Base-by-base conservation (phyloP, 2,113 vertebrate genomes). In the Sapajus apella region DNA sequence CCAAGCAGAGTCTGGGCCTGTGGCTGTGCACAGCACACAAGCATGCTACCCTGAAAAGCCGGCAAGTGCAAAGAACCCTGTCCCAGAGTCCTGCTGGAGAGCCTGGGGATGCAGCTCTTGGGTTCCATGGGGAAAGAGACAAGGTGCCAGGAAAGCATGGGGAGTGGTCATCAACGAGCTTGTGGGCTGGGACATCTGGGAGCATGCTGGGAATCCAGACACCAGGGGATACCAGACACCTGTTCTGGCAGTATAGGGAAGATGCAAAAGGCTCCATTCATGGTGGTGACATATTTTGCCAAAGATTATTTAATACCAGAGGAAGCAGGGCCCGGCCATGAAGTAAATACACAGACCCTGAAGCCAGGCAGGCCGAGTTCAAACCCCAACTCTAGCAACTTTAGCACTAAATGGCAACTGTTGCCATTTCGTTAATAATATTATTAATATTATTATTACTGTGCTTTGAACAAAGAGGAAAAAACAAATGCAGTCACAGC, bases 401-500 rank as follows among this genome's bases (percentile, higher is more conserved):
- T 64, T 32, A 64, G 61, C 5, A 30, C 75, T 55, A 6, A 68
- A 73, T 0, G n/a, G 43, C 50, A 68, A 43, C 75, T 23, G 13
- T 0, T n/a, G 76, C 85, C 17, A 37, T 45, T 52, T 52, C 18
- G 52, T 52, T 52, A 52, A 18, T 17, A 52, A 52, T 52, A 52
- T 43, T 43, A 43, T 43, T 43, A 43, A 43, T 43, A 43, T 43
- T 43, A 58, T 50, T 72, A 61, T 52, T 73, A 25, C 16, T 43
- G 52, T 85, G 50, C 92, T 92, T 68, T 73, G 76, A 76, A 77
- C 82, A 93, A 81, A 92, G 77, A 92, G 83, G 94, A 83, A 91
- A 83, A 97, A 95, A 88, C 66, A 95, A 64, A 76, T 23, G 52
- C 16, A 9, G 23, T 68, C 68, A 72, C 0, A 43, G 64, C 75